Percentiles rank a stretch among this genome's conserved stretches.
phyloP scores from a whole-genome alignment of 2,113 vertebrate species.

The Felis catus region DNA sequence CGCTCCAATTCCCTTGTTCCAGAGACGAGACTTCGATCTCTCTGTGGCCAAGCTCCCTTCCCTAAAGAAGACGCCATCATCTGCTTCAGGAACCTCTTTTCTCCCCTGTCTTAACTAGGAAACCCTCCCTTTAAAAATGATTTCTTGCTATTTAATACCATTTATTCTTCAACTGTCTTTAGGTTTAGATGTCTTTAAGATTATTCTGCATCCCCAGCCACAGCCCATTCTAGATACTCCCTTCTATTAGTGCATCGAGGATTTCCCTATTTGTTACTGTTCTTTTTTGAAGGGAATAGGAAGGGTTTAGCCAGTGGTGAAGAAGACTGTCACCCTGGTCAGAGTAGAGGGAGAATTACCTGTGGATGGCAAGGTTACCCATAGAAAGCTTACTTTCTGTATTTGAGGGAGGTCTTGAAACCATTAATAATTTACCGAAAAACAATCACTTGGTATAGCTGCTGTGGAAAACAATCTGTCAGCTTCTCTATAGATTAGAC shows the following conservation, averaged over 20 bases:
- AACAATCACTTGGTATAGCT: neutral
- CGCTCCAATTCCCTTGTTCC: neutral
- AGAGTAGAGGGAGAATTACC: neutral
- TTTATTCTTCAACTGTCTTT: neutral
- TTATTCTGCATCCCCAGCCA: neutral
- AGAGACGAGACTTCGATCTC: neutral
- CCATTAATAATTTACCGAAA: neutral
- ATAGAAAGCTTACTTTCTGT: neutral
- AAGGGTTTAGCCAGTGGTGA: neutral
- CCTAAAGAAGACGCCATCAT: neutral
- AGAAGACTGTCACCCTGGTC: neutral
- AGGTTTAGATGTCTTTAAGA: neutral
- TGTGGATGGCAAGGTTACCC: neutral
- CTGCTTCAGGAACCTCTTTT: neutral
- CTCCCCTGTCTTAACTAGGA: neutral
- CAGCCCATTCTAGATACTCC: neutral
- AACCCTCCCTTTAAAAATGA: neutral
- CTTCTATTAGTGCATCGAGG: neutral
- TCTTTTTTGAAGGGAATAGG: neutral
- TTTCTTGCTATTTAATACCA: neutral
- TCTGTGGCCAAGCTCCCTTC: neutral
- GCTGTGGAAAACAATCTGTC: neutral
- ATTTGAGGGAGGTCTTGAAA: slow-evolving; percentile 19
- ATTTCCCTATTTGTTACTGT: neutral
- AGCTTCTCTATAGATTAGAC: neutral